Evolutionary conservation across 2,888 invertebrate species (phyloP), one percentile per base, ranked within the genome.

Genomic region (Scaptomyza cyrtandrae): DNA sequence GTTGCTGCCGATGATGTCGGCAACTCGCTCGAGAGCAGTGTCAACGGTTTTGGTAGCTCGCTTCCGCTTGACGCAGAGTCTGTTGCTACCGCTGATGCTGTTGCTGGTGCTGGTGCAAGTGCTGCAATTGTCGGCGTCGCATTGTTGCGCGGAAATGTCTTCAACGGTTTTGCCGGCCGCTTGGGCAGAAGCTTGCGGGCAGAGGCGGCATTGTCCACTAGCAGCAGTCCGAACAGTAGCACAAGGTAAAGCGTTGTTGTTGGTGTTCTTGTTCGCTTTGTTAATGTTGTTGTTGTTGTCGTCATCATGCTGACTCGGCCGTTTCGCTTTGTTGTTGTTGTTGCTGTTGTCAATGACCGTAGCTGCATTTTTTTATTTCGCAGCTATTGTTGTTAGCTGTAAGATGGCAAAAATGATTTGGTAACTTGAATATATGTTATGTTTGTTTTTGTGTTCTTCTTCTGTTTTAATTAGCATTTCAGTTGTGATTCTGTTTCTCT

Each of bases 141-240:
- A 78, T 91, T 91, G 59, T 90, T 91, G 75, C 91, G 91, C 71
- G 91, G 91, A 90, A 90, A 90, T 75, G 91, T 91, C 89, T 91
- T 91, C 72, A 91, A 91, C 75, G 91, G 91, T 81, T 91, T 91
- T 58, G 90, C 90, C 68, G 91, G 91, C 79, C 91, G 90, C 71
- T 91, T 91, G 58, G 87, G 74, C 78, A 81, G 70, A 78, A 81
- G 27, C 80, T 91, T 91, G 75, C 91, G 91, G 69, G 91, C 91
- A 58, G 90, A 89, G 46, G 84, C 81, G 63, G 87, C 89, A 58
- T 78, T 82, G 72, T 89, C 88, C 69, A 88, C 71, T 29, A 76
- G 48, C 72, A 88, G 63, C 55, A 89, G 60, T 31, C 72, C 59
- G 52, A 85, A 57, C 69, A 84, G 67, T 59, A 84, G 57, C 66